phyloP scores from a whole-genome alignment of 2,888 invertebrate species.

The Troides oblongomaculatus region DNA sequence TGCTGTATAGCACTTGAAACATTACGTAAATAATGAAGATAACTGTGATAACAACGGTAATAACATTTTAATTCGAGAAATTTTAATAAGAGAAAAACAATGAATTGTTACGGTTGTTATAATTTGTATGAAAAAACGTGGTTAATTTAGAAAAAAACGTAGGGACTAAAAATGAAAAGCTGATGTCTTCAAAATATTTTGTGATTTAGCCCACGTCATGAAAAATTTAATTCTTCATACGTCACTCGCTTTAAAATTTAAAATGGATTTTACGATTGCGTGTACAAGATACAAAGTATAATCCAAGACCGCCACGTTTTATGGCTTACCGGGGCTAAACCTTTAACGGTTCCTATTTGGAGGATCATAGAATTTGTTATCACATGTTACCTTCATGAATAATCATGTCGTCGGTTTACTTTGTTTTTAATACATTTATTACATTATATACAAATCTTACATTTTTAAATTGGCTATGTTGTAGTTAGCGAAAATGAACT shows the following conservation, averaged over 20 bases:
- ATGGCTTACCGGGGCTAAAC: neutral
- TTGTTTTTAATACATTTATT: neutral
- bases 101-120: no score
- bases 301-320: conserved; percentile 14
- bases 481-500: no score
- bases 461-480: neutral
- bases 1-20: no score
- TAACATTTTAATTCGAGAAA: no score
- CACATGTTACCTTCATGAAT: conserved; percentile 2
- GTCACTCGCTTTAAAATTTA: conserved; percentile 15
- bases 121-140: no score
- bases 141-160: no score
- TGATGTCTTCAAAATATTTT: neutral
- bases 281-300: conserved; percentile 16
- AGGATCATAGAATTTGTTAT: conserved; percentile 4
- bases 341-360: neutral
- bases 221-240: neutral
- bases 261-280: conserved; percentile 24
- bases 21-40: no score
- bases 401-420: neutral
- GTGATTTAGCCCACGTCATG: neutral
- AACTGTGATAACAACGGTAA: no score
- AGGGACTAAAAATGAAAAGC: neutral
- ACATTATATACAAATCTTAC: neutral
- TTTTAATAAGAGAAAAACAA: no score